phyloP scores from a whole-genome alignment of 1,140 invertebrate species.

The Nasonia giraulti region DNA sequence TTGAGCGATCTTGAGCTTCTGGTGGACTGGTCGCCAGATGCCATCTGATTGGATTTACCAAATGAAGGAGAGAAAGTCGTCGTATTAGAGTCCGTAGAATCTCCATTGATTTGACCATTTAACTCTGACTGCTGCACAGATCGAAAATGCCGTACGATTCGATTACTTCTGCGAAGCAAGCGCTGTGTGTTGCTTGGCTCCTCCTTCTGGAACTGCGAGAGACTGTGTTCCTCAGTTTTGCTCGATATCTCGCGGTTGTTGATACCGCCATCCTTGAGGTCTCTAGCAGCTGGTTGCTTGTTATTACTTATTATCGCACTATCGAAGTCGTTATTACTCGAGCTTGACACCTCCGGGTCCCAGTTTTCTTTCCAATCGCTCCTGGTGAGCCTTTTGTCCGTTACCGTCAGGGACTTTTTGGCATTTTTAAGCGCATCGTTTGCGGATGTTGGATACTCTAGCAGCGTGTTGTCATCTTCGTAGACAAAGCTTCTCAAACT shows the following conservation, averaged over 20 bases:
- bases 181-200: constrained; percentile 25
- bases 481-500: constrained; percentile 32
- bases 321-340: constrained; percentile 35
- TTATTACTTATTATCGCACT: constrained; percentile 28
- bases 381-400: neutral
- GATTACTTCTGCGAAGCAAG: constrained; percentile 32
- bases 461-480: constrained; percentile 45
- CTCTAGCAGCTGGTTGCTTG: neutral
- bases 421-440: neutral
- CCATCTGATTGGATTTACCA: constrained; percentile 29
- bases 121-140: constrained; percentile 30
- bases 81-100: constrained; percentile 25
- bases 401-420: constrained; percentile 20
- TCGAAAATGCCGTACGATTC: constrained; percentile 41
- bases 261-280: constrained; percentile 8
- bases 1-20: constrained; percentile 41
- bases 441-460: constrained; percentile 42
- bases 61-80: neutral
- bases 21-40: neutral
- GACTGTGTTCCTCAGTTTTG: constrained; percentile 31
- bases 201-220: constrained; percentile 9
- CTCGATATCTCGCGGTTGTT: constrained; percentile 21
- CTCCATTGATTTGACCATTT: constrained; percentile 13
- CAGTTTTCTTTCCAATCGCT: constrained; percentile 54
- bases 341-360: constrained; percentile 51